A percentile compares a stretch with the other conserved stretches of the same genome.
Conservation (phyloP, 2,888 invertebrate genomes). For the Protonemura montana region DNA sequence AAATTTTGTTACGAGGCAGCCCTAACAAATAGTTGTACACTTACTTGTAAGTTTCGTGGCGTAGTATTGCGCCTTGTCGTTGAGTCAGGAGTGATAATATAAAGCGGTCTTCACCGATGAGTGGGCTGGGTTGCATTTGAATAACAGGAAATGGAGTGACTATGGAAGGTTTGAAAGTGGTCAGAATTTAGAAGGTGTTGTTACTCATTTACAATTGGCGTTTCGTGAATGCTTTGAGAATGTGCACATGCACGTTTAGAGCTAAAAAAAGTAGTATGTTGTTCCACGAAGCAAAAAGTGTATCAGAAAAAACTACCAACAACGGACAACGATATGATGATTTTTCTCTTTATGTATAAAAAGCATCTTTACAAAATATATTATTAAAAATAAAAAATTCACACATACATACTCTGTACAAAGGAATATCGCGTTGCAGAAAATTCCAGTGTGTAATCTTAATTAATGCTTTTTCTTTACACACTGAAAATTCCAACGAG, state of each 20-base stretch:
- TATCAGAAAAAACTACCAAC: neutral
- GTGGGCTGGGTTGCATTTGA: neutral
- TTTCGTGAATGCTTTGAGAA: neutral
- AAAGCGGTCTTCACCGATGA: neutral
- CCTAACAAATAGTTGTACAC: neutral
- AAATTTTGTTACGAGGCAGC: neutral
- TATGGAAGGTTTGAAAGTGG: neutral
- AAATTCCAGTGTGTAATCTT: conserved; percentile 17
- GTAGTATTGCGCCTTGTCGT: neutral
- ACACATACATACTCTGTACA: conserved; percentile 33
- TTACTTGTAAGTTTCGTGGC: neutral
- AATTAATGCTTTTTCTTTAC: conserved; percentile 14
- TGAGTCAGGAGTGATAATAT: neutral
- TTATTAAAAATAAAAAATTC: conserved; percentile 24
- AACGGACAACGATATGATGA: neutral
- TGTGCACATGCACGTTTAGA: neutral
- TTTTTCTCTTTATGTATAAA: conserved; percentile 15
- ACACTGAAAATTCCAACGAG: conserved; percentile 12
- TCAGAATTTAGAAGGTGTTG: neutral
- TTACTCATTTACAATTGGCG: neutral
- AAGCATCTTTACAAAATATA: conserved; percentile 28
- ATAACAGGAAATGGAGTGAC: neutral
- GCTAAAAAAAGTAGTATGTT: no score
- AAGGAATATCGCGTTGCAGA: conserved; percentile 21
- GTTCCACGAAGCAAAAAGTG: no score